Base-by-base conservation (phyloP, 2,888 invertebrate species). In the Lampropteryx suffumata region DNA sequence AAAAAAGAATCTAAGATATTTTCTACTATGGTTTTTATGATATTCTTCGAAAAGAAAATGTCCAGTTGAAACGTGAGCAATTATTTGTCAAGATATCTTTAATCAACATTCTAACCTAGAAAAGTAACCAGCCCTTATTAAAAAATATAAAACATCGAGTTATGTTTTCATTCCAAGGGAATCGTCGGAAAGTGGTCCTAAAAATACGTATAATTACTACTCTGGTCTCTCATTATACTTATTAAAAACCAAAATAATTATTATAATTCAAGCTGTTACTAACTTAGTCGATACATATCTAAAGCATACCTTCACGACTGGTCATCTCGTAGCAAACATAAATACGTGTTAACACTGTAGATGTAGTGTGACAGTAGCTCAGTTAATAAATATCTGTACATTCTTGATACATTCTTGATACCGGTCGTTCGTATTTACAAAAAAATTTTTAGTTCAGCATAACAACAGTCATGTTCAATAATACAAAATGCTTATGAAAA, bases 31-130 rank as follows among this genome's bases (percentile, higher is more conserved):
- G 8, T 28, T 40, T 40, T 26, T 44, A 39, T 28, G 17, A 17
- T 50, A 40, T 43, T 42, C 50, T 30, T 26, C 40, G 30, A 41
- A 51, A 35, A 50, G 35, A 45, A 28, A 36, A 32, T 30, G 7
- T 42, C 14, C 11, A 32, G 3, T 5, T n/a, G 5, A 4, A 26
- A 50, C 45, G 45, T 46, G 50, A 46, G 12, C 50, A 33, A 51
- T 51, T 45, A 51, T 41, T 45, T 36, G 21, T 27, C 9, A 36
- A 24, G 26, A 32, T 45, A 36, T 36, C 27, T 29, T 7, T 34
- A 14, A 39, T 44, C 43, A 37, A 33, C 7, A 7, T 7, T 4
- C 1, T 24, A 24, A 6, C 24, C 24, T 24, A 17, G 17, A 17
- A 17, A 17, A 17, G 17, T 17, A 10, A 35, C 11, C 5, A 5